These are phyloP conservation scores for Ganaspis sp. DNA, from an alignment of 1,140 invertebrate species.

Conservation along the genomic window DNA sequence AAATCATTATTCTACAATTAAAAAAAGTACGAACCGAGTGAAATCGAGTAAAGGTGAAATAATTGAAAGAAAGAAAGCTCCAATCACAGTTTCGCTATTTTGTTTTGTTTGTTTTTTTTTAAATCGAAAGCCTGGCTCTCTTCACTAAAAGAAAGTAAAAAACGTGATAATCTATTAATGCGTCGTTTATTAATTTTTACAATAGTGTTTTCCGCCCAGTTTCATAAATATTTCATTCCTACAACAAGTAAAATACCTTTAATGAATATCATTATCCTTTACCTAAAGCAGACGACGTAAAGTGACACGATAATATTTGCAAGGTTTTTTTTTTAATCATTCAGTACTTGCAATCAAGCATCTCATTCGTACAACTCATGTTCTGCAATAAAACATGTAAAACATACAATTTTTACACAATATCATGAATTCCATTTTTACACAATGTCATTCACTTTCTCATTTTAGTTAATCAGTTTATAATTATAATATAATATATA, in stretches of 20 bases:
- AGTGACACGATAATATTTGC: constrained; percentile 31
- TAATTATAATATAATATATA: neutral
- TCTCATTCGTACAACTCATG: constrained; percentile 21
- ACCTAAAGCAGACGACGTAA: constrained; percentile 31
- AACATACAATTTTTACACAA: constrained; percentile 30
- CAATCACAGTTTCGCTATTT: neutral
- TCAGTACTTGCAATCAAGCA: constrained; percentile 27
- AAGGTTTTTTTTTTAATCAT: constrained; percentile 21
- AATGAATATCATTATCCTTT: constrained; percentile 31
- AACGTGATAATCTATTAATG: constrained; percentile 29
- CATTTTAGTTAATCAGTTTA: constrained; percentile 22
- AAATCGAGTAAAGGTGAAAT: too few relatives aligned
- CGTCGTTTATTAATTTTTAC: constrained; percentile 31
- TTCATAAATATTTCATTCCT: constrained; percentile 31
- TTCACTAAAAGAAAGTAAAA: constrained; percentile 16
- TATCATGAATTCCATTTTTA: constrained; percentile 31
- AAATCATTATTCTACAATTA: too few relatives aligned
- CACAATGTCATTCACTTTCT: constrained; percentile 29
- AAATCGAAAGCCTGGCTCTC: neutral
- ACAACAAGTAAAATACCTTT: constrained; percentile 31
- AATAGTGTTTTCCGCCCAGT: constrained; percentile 31
- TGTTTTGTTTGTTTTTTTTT: too few relatives aligned
- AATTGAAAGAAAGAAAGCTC: neutral
- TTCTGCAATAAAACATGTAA: constrained; percentile 31
- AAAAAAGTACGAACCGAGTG: too few relatives aligned